These are phyloP conservation scores for Stichopus horrens DNA, from an alignment of 53 echinoderm and acorn worm species.

Conservation along the genomic window DNA sequence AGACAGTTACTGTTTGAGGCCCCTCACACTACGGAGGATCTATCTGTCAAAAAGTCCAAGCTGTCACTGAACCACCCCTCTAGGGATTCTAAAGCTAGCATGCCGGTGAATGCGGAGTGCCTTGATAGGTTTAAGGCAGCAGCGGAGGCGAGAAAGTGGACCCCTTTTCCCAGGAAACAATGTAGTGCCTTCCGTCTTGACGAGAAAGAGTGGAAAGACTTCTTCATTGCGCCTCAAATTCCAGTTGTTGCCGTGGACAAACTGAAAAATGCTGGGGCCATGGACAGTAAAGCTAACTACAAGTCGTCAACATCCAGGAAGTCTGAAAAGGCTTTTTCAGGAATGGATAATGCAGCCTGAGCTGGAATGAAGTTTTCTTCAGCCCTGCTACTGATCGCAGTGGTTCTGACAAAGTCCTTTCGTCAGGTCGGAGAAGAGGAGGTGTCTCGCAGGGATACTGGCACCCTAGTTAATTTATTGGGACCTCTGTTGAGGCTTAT, in stretches of 20 bases:
- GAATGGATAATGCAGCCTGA: not conserved
- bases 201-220: conserved; percentile 22
- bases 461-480: not conserved
- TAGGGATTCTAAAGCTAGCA: not conserved
- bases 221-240: not conserved
- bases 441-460: conserved; percentile 11
- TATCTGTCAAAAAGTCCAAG: too few species aligned
- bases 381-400: not conserved
- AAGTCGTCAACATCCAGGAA: not conserved
- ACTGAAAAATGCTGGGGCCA: not conserved
- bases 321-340: not conserved
- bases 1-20: too few species aligned
- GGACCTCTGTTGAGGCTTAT: not conserved
- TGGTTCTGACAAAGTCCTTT: not conserved
- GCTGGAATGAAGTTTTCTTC: conserved; percentile 2
- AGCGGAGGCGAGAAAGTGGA: not conserved
- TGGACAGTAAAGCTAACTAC: not conserved
- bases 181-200: not conserved
- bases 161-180: not conserved
- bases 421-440: not conserved
- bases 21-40: too few species aligned
- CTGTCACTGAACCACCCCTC: not conserved
- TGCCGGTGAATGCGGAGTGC: not conserved
- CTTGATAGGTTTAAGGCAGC: not conserved
- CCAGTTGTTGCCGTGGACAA: not conserved